phyloP scores from a whole-genome alignment of 2,113 vertebrate genomes.

The Brienomyrus brachyistius region DNA sequence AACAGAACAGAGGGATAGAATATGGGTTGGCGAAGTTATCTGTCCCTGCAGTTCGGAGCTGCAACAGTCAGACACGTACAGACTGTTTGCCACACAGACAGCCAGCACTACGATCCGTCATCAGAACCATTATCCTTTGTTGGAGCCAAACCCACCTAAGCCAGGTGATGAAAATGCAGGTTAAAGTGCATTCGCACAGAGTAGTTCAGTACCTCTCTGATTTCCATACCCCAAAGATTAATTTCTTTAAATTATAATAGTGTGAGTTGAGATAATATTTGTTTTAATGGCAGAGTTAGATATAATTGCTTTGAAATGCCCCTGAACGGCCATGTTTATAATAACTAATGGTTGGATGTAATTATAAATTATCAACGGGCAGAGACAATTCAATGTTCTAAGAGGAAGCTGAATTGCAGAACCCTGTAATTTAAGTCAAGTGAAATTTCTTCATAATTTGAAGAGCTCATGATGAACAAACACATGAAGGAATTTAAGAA shows the following conservation, averaged over 20 bases:
- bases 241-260: slow-evolving; percentile 45
- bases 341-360: slow-evolving; percentile 12
- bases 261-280: slow-evolving; percentile 36
- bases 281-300: slow-evolving; percentile 37
- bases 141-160: slow-evolving; percentile 60
- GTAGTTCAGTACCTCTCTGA: slow-evolving; percentile 40
- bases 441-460: slow-evolving; percentile 11
- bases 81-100: slow-evolving; percentile 58
- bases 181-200: slow-evolving; percentile 66
- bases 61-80: slow-evolving; percentile 39
- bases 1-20: slow-evolving; percentile 48
- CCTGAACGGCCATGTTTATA: slow-evolving; percentile 18
- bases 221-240: slow-evolving; percentile 53
- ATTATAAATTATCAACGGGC: slow-evolving; percentile 5
- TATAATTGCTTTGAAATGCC: slow-evolving; percentile 27
- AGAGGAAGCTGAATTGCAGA: slow-evolving; percentile 5
- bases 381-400: neutral
- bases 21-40: slow-evolving; percentile 36
- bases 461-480: neutral
- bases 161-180: slow-evolving; percentile 71
- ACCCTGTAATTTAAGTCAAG: neutral
- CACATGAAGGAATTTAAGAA: slow-evolving; percentile 10
- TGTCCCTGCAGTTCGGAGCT: slow-evolving; percentile 30
- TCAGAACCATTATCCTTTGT: slow-evolving; percentile 69
- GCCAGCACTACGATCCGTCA: slow-evolving; percentile 57